Conservation (phyloP, 2,888 invertebrate species). For the Eutolmus rufibarbis region DNA sequence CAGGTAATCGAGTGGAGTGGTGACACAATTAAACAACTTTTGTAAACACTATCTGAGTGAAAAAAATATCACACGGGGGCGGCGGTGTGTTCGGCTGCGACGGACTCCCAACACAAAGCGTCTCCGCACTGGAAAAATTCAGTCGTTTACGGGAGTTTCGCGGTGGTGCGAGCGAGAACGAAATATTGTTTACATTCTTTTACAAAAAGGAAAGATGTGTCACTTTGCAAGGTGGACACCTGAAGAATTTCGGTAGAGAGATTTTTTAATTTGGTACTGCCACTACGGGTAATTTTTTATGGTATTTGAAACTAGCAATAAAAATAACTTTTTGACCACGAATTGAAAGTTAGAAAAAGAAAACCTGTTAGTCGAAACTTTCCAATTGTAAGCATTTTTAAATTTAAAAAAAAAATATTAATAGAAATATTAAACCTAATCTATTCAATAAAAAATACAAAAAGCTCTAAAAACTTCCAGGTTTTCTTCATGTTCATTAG, state of each 20-base stretch:
- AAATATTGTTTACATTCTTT: not conserved
- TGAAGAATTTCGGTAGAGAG: not conserved
- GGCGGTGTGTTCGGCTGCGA: not conserved
- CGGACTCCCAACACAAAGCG: not conserved
- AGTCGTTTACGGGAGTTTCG: not conserved
- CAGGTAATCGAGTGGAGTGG: not conserved
- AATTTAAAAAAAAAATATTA: no score
- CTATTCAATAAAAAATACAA: no score
- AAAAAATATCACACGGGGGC: not conserved
- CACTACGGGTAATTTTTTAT: not conserved
- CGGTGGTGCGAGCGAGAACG: not conserved
- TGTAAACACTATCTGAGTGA: not conserved
- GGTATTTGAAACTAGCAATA: not conserved
- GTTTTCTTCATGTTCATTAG: no score
- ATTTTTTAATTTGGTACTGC: not conserved
- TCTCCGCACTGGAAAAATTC: not conserved
- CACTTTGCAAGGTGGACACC: not conserved
- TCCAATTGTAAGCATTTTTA: no score
- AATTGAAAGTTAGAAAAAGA: no score
- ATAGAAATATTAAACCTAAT: no score
- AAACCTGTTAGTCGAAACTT: no score
- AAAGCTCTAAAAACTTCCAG: no score
- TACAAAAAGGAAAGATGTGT: not conserved
- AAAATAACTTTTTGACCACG: no score
- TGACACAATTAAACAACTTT: not conserved